phyloP scores from a whole-genome alignment of 2,888 invertebrate genomes.

The Eupithecia inturbata region DNA sequence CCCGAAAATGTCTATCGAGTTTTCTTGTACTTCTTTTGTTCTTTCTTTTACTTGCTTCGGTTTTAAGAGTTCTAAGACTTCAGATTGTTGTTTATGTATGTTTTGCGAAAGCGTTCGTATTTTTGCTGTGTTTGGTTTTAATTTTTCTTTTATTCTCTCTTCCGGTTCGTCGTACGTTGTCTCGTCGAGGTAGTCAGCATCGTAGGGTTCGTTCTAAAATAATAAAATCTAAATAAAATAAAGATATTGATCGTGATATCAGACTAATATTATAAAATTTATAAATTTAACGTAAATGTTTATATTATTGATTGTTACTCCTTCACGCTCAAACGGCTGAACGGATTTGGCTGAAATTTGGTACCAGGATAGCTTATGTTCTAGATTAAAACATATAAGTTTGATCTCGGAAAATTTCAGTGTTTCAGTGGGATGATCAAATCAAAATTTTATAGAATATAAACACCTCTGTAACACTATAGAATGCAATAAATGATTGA shows the following conservation, averaged over 20 bases:
- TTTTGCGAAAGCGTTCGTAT: no score
- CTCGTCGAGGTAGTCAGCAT: not conserved
- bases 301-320: not conserved
- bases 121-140: not conserved
- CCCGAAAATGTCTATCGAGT: constrained; percentile 54
- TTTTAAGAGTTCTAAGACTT: not conserved
- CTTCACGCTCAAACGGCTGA: not conserved
- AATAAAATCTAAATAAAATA: no score
- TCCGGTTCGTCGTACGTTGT: constrained; percentile 9
- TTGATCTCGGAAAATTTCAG: no score
- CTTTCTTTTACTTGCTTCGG: not conserved
- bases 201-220: constrained; percentile 4
- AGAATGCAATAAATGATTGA: not conserved
- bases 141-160: not conserved
- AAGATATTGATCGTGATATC: not conserved
- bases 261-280: not conserved
- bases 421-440: no score
- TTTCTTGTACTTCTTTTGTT: constrained; percentile 17
- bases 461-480: no score
- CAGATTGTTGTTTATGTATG: not conserved
- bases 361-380: no score
- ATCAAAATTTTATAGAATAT: not conserved
- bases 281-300: not conserved
- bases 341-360: not conserved
- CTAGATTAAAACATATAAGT: no score